Evolutionary conservation across 2,797 vertebrate genomes (phyloP).

Genomic region (Lateolabrax maculatus): DNA sequence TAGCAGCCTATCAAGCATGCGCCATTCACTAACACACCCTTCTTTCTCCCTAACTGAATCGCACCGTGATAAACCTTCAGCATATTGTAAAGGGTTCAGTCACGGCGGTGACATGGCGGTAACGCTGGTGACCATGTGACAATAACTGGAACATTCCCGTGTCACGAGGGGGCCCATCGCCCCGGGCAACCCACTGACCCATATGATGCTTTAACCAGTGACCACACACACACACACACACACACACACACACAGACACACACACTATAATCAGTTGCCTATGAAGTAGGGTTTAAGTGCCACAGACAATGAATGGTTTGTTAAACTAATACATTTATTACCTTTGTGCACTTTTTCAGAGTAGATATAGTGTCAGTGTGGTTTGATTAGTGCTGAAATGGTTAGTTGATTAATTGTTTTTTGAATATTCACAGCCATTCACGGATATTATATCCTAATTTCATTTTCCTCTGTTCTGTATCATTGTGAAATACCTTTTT

Average conservation of each 20-base stretch:
- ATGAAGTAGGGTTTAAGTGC: constrained; percentile 35
- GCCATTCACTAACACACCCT: constrained; percentile 23
- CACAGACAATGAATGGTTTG: constrained; percentile 42
- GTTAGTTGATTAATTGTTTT: background rate
- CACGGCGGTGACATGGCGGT: constrained; percentile 46
- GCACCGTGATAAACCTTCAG: constrained; percentile 33
- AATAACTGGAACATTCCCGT: constrained; percentile 71
- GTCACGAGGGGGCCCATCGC: constrained; percentile 64
- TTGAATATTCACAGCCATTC: too few species aligned
- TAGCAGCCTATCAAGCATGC: constrained; percentile 37
- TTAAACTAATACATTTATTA: constrained; percentile 31
- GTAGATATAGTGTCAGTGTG: background rate
- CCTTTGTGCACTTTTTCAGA: background rate
- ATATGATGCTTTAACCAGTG: constrained; percentile 68
- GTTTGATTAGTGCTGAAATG: background rate
- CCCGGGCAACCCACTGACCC: constrained; percentile 69
- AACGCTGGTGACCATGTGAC: constrained; percentile 68
- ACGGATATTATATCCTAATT: too few species aligned
- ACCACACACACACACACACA: constrained; percentile 13
- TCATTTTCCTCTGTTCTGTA: background rate
- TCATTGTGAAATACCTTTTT: background rate
- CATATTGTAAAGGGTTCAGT: constrained; percentile 48
- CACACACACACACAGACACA: constrained; percentile 30
- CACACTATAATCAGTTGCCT: constrained; percentile 13
- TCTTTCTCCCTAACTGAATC: constrained; percentile 23